Evolutionary conservation across 2,797 vertebrate genomes (phyloP), one percentile per base, ranked within the genome.

Genomic region (Sorex maritimensis): DNA sequence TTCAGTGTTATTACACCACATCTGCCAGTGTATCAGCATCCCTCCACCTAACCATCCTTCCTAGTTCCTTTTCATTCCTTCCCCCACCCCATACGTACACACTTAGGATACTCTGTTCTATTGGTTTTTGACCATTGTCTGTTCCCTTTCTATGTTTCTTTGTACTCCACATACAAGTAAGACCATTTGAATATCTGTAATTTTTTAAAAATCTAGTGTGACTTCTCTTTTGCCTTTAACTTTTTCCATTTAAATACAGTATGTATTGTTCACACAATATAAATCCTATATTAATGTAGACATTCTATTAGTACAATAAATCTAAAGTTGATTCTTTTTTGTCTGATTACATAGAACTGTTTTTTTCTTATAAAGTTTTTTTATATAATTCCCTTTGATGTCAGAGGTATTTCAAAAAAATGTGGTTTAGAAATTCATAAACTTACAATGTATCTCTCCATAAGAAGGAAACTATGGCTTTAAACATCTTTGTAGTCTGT

Each of bases 381-480:
- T 58, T 11, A 44, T 49, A 0, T 87, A 83, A 65, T 61, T 83
- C 8, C 68, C n/a, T 77, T 30, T 74, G 8, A 58, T 55, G 52
- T 44, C 30, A 30, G 21, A 34, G 87, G 15, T 87, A 5, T 96
- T 83, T 90, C 88, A 67, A 84, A 86, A 21, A 2, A 69, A 28
- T 81, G 0, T 73, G 41, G 21, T 85, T 90, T 93, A 90, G 24
- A 72, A 75, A 73, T 80, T 26, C 8, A 74, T 38, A 82, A 80
- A 30, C 7, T 46, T 41, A 41, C 0, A 52, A 2, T 88, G 58
- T 38, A 71, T 87, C 14, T 65, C 83, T 81, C 69, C 80, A 30
- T 12, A 30, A 19, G 41, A 84, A 30, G 74, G 72, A 23, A 93
- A 71, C 61, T 63, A 3, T 52, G 38, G 11, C 23, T 67, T 93